A percentile compares a stretch with the other conserved stretches of the same genome.
These are phyloP conservation scores for Lethocerus indicus DNA, from an alignment of 1,140 invertebrate species.

Conservation along the genomic window DNA sequence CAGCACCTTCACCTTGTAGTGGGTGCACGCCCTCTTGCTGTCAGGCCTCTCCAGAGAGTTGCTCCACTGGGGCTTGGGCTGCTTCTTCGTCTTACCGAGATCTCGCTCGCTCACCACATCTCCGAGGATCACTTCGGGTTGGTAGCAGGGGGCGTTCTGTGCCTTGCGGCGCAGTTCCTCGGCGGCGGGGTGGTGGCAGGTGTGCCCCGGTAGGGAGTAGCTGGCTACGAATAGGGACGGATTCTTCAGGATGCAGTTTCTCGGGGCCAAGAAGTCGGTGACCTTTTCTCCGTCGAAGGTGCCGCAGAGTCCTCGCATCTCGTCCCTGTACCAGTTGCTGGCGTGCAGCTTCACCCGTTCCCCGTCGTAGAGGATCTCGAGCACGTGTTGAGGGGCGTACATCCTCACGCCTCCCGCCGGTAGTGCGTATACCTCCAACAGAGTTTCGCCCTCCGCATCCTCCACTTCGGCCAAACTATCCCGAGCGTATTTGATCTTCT, in stretches of 20 bases:
- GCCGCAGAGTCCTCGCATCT: constrained; percentile 43
- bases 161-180: constrained; percentile 21
- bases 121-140: constrained; percentile 7
- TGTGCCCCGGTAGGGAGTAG: constrained; percentile 33
- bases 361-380: constrained; percentile 35
- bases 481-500: constrained; percentile 24
- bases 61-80: constrained; percentile 25
- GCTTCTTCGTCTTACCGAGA: constrained; percentile 19
- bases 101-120: constrained; percentile 13
- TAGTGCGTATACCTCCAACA: constrained; percentile 31
- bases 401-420: constrained; percentile 25
- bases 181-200: constrained; percentile 24
- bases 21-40: constrained; percentile 11
- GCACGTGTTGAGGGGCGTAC: constrained; percentile 25
- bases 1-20: constrained; percentile 9
- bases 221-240: constrained; percentile 32
- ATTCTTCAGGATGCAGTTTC: constrained; percentile 31
- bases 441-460: constrained; percentile 19
- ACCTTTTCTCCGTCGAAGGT: constrained; percentile 32
- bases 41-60: constrained; percentile 17
- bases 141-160: constrained; percentile 24
- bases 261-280: constrained; percentile 38
- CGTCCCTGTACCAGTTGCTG: constrained; percentile 27
- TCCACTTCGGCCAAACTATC: constrained; percentile 30
- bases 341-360: constrained; percentile 27